Percentiles rank a stretch among this genome's conserved stretches.
Evolutionary conservation across 64 coral and sea anemone species (phyloP).

Genomic region (Porites australiensis): DNA sequence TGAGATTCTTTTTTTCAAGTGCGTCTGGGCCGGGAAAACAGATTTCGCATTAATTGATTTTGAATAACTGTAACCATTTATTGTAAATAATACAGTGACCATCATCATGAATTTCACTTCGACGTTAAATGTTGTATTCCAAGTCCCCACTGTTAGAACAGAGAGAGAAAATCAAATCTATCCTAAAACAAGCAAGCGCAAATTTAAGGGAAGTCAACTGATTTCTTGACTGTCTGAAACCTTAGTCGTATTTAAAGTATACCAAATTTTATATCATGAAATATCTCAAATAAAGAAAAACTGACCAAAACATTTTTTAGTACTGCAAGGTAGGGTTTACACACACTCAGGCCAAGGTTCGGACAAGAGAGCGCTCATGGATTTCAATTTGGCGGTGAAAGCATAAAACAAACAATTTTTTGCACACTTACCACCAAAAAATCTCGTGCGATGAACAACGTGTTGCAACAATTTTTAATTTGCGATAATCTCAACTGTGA

Average conservation of each 20-base stretch:
- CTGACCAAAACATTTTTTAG: neutral
- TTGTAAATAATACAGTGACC: constrained; percentile 13
- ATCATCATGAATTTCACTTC: neutral
- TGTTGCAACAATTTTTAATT: neutral
- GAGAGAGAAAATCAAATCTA: neutral
- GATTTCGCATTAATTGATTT: constrained; percentile 15
- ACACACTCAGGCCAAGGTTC: no score
- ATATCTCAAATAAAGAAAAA: no score
- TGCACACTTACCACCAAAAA: no score
- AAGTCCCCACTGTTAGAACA: neutral
- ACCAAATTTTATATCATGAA: no score
- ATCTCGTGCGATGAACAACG: neutral
- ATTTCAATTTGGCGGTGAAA: no score
- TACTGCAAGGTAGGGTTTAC: neutral
- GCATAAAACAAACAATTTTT: no score
- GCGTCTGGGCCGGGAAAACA: neutral
- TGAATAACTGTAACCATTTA: constrained; percentile 43
- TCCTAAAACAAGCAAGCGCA: neutral
- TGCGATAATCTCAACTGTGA: neutral
- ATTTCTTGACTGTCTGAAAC: no score
- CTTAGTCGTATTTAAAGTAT: no score
- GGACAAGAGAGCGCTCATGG: no score
- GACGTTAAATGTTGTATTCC: neutral
- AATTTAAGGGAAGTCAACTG: neutral
- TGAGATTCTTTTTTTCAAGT: constrained; percentile 20